Percentiles rank a stretch among this genome's conserved stretches.
phyloP scores from a whole-genome alignment of 2,888 invertebrate genomes.

The Coelopa pilipes region DNA sequence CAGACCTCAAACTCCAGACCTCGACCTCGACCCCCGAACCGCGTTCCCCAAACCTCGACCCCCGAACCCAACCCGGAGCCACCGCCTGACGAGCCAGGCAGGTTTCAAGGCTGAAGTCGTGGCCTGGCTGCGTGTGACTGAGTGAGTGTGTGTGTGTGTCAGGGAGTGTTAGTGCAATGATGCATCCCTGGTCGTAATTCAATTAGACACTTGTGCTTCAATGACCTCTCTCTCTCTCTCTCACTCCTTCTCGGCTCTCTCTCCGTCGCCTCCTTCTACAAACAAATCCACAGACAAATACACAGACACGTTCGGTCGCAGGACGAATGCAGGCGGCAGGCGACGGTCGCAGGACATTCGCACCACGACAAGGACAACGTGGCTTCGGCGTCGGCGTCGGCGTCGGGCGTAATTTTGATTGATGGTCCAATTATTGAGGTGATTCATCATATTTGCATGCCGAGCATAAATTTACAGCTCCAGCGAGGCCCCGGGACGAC shows the following conservation, averaged over 20 bases:
- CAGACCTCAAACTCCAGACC: too few relatives aligned
- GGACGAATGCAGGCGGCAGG: constrained; percentile 43
- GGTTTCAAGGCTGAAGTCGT: constrained; percentile 21
- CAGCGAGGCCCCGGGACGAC: too few relatives aligned
- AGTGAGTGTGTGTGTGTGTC: constrained; percentile 9
- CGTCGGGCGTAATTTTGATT: constrained; percentile 62
- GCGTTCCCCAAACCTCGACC: background rate
- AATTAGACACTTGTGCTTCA: constrained; percentile 57
- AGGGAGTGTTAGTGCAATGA: background rate
- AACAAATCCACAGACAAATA: background rate
- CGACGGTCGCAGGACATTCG: constrained; percentile 33
- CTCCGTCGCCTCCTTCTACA: background rate
- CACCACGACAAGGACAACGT: constrained; percentile 23
- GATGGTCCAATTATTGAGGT: constrained; percentile 64
- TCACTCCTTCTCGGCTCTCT: background rate
- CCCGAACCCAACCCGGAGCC: background rate
- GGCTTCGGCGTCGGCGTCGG: constrained; percentile 10
- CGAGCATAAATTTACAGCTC: constrained; percentile 5
- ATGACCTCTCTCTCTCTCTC: constrained; percentile 3
- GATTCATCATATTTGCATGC: constrained; percentile 65
- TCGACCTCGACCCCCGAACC: background rate
- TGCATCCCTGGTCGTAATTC: constrained; percentile 54
- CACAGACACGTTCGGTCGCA: constrained; percentile 36
- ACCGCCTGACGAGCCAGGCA: background rate
- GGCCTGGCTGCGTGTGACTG: background rate